These are phyloP conservation scores for Potamarius usumacintae DNA, from an alignment of 2,113 vertebrate genomes.

Conservation along the genomic window DNA sequence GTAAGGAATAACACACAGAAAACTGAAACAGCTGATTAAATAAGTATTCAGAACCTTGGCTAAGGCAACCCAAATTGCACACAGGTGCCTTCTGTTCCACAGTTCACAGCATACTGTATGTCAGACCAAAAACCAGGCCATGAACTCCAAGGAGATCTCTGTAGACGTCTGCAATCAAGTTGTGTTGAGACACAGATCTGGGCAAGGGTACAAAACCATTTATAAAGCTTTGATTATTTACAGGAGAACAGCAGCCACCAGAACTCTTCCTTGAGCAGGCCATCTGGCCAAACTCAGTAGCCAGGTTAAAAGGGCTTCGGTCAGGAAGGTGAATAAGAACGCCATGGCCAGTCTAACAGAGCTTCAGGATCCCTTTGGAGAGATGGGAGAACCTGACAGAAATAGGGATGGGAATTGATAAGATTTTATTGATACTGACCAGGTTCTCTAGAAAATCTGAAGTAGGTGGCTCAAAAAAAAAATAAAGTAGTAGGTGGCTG, in stretches of 20 bases:
- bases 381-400: background rate
- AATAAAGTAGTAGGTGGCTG: too few species aligned
- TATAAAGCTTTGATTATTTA: background rate
- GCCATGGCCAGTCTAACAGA: background rate
- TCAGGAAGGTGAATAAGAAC: background rate
- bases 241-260: background rate
- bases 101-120: background rate
- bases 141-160: background rate
- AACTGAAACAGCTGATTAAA: background rate
- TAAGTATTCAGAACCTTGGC: background rate
- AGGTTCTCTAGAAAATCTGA: too few species aligned
- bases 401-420: too few species aligned
- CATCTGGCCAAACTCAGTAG: background rate
- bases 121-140: background rate
- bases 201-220: background rate
- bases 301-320: background rate
- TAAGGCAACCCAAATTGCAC: background rate
- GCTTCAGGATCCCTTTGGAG: background rate
- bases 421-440: too few species aligned
- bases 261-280: background rate
- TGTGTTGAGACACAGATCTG: background rate
- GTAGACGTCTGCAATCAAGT: background rate
- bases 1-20: background rate
- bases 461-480: too few species aligned
- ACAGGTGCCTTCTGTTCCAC: background rate